A percentile compares a stretch with the other conserved stretches of the same genome.
Evolutionary conservation across 2,888 invertebrate species (phyloP).

Genomic region (Leptura quadrifasciata): DNA sequence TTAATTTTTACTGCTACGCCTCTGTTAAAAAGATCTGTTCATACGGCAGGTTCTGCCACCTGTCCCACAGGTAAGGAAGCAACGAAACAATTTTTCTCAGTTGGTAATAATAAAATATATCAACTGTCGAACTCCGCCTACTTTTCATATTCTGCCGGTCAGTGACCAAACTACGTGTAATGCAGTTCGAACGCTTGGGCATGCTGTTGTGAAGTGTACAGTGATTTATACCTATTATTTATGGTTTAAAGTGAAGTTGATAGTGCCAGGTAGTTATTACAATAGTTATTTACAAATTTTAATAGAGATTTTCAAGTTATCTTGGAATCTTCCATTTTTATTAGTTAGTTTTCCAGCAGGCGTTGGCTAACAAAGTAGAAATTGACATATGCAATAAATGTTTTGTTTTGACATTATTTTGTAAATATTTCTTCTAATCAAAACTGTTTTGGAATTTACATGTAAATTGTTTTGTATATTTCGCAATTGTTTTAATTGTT

Average conservation of each 20-base stretch:
- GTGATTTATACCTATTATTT: slow-evolving; percentile 76
- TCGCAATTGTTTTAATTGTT: slow-evolving; percentile 27
- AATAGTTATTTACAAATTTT: slow-evolving; percentile 29
- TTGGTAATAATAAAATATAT: slow-evolving; percentile 51
- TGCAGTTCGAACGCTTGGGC: slow-evolving; percentile 64
- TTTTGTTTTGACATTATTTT: slow-evolving; percentile 59
- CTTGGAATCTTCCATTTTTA: slow-evolving; percentile 6
- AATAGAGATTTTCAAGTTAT: slow-evolving; percentile 3
- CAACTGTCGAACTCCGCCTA: slow-evolving; percentile 59
- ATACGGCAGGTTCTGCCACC: slow-evolving; percentile 42
- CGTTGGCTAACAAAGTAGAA: slow-evolving; percentile 65
- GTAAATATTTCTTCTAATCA: slow-evolving; percentile 55
- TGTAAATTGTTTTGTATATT: slow-evolving; percentile 12
- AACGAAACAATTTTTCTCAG: slow-evolving; percentile 43
- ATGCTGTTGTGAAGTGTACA: slow-evolving; percentile 56
- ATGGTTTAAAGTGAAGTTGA: slow-evolving; percentile 48
- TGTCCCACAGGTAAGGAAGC: slow-evolving; percentile 25
- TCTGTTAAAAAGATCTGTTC: background rate
- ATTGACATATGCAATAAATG: slow-evolving; percentile 58
- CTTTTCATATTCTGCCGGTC: slow-evolving; percentile 69
- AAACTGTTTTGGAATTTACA: slow-evolving; percentile 38
- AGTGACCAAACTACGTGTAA: slow-evolving; percentile 75
- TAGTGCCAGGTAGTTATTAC: slow-evolving; percentile 47
- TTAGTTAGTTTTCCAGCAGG: slow-evolving; percentile 63
- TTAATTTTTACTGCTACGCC: background rate